phyloP scores from a whole-genome alignment of 2,797 vertebrate species.

The Poecile montanus region DNA sequence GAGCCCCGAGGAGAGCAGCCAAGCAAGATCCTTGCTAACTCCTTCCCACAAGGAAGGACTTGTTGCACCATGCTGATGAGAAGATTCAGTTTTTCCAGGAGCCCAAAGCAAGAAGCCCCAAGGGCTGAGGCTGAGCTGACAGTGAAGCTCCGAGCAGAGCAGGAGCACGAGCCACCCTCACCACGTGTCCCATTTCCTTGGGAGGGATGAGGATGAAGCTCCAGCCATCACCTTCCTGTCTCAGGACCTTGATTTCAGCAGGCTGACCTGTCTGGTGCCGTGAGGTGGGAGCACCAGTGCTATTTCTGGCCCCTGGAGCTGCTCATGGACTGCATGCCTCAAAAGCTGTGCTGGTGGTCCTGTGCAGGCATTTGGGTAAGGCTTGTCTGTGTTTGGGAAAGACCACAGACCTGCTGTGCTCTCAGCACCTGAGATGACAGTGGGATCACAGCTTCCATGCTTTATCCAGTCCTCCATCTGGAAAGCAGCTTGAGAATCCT shows the following conservation, averaged over 20 bases:
- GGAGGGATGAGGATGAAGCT: neutral
- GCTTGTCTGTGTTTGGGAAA: accelerated
- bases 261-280: neutral
- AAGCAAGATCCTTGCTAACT: neutral
- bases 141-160: accelerated
- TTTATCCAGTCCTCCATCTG: neutral
- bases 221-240: neutral
- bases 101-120: neutral
- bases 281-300: accelerated
- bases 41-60: neutral
- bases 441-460: neutral
- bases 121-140: neutral
- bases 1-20: accelerated
- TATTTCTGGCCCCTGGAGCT: accelerated
- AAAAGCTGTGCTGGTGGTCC: neutral
- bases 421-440: neutral
- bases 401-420: neutral
- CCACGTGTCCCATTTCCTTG: accelerated
- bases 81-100: neutral
- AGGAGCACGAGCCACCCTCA: accelerated
- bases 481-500: neutral
- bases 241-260: neutral
- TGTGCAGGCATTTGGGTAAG: accelerated
- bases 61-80: neutral
- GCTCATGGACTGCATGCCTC: accelerated